Conservation (phyloP, 2,888 invertebrate genomes). For the Tinea pellionella region DNA sequence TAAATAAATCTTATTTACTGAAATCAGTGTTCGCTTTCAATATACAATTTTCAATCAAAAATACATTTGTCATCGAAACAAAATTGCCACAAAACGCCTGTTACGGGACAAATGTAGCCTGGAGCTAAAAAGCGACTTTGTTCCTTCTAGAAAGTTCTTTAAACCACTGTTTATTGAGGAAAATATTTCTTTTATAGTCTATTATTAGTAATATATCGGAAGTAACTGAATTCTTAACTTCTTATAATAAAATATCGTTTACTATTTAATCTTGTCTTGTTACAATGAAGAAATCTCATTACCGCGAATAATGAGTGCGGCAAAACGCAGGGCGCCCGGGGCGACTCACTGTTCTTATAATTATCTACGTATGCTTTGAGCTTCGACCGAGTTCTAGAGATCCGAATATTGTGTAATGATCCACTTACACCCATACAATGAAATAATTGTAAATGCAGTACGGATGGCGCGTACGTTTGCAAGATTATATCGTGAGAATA, state of each 20-base stretch:
- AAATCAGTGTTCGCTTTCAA: no score
- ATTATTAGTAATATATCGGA: not conserved
- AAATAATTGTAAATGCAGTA: not conserved
- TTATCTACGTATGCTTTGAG: slow-evolving; percentile 6
- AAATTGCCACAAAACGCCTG: not conserved
- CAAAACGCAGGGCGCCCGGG: not conserved
- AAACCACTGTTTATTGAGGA: slow-evolving; percentile 25
- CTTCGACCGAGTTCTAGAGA: not conserved
- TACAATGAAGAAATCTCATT: not conserved
- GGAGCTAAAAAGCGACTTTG: not conserved
- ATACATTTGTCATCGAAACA: not conserved
- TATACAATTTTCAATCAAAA: no score
- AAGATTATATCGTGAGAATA: no score
- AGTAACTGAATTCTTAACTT: no score
- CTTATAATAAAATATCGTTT: no score
- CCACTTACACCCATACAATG: not conserved
- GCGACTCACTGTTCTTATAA: slow-evolving; percentile 11
- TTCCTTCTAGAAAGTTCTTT: slow-evolving; percentile 17
- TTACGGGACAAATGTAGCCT: not conserved
- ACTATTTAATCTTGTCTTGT: not conserved
- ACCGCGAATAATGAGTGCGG: not conserved
- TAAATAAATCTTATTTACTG: no score
- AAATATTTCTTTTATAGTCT: slow-evolving; percentile 32
- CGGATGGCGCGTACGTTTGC: no score
- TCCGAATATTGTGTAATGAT: not conserved